Evolutionary conservation across 64 coral and sea anemone species (phyloP).

Genomic region (Montipora sp.): DNA sequence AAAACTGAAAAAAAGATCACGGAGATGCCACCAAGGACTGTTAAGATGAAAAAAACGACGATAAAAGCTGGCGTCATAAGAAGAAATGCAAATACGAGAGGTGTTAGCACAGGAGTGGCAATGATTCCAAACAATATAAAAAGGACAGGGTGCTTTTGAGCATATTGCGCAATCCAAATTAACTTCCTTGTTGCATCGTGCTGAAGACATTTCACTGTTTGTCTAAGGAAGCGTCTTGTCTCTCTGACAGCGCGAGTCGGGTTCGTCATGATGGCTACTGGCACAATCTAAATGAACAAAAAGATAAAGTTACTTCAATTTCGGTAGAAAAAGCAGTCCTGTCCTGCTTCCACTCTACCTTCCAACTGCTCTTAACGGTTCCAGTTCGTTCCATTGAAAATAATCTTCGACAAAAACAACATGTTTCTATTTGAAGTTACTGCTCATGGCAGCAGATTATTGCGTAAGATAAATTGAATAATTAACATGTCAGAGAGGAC

Average conservation of each 20-base stretch:
- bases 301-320: not conserved
- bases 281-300: not conserved
- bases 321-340: not conserved
- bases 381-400: not conserved
- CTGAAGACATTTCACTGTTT: slow-evolving; percentile 7
- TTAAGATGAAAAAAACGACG: not conserved
- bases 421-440: not conserved
- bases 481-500: not conserved
- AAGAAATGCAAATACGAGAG: not conserved
- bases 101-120: not conserved
- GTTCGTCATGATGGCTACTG: not conserved
- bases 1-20: not conserved
- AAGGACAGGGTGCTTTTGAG: not conserved
- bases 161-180: not conserved
- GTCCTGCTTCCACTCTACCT: not conserved
- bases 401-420: not conserved
- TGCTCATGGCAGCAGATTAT: not conserved
- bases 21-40: not conserved
- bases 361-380: not conserved
- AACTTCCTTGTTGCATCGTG: not conserved
- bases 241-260: not conserved
- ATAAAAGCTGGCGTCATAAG: not conserved
- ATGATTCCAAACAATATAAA: not conserved
- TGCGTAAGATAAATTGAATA: not conserved
- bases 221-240: not conserved